phyloP scores from a whole-genome alignment of 2,797 vertebrate genomes.

The Gambusia yucatana region DNA sequence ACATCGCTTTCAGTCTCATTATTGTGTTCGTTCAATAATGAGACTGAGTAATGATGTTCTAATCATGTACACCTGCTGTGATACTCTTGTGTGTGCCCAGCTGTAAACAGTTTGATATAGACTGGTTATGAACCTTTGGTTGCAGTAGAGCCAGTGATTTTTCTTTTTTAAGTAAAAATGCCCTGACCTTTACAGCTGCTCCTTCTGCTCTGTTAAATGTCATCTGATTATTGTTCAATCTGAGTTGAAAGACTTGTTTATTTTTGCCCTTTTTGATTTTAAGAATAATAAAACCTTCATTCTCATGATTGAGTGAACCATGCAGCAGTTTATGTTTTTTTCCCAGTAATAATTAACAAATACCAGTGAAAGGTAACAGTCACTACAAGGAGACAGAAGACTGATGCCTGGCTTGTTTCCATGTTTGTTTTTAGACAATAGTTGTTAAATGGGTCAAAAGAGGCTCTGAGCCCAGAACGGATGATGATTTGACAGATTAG shows the following conservation, averaged over 20 bases:
- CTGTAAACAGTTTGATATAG: not conserved
- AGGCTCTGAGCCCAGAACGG: slow-evolving; percentile 34
- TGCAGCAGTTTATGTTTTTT: not conserved
- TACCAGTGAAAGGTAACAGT: slow-evolving; percentile 35
- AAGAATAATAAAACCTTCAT: slow-evolving; percentile 12
- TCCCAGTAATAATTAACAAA: not conserved
- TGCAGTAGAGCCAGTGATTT: not conserved
- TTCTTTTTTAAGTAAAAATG: slow-evolving; percentile 14
- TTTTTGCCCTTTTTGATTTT: slow-evolving; percentile 29
- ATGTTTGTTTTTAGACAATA: slow-evolving; percentile 24
- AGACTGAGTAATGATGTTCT: not conserved
- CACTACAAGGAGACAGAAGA: slow-evolving; percentile 20
- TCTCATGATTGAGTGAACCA: not conserved
- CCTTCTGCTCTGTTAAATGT: slow-evolving; percentile 45
- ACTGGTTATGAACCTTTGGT: not conserved
- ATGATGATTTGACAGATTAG: slow-evolving; percentile 47
- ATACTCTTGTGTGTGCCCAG: not conserved
- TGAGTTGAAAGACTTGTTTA: slow-evolving; percentile 15
- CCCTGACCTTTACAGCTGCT: slow-evolving; percentile 38
- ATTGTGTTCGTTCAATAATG: not conserved
- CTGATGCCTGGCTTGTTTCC: slow-evolving; percentile 10
- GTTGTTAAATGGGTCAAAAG: slow-evolving; percentile 44
- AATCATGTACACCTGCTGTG: not conserved
- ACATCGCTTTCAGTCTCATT: not conserved
- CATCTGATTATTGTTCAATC: slow-evolving; percentile 25